Conservation (phyloP, 1,140 invertebrate species). For the Drosophila sp. region DNA sequence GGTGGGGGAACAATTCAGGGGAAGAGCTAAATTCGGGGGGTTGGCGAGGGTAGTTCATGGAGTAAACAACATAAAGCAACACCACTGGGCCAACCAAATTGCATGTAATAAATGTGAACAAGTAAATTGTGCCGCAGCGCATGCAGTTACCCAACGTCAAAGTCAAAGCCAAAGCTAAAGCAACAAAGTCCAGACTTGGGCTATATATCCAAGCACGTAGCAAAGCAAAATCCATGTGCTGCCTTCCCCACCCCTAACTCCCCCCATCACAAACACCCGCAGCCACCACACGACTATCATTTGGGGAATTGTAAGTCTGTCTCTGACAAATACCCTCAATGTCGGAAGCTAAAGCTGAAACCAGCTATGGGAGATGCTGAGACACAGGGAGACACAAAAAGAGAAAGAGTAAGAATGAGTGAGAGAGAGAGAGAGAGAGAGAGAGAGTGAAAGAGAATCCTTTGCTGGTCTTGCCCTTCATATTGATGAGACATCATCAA, state of each 20-base stretch:
- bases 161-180: constrained; percentile 42
- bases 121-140: constrained; percentile 59
- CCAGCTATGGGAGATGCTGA: constrained; percentile 28
- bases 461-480: constrained; percentile 29
- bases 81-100: constrained; percentile 59
- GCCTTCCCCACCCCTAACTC: background rate
- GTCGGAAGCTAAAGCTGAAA: constrained; percentile 43
- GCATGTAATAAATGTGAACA: constrained; percentile 73
- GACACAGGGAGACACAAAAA: background rate
- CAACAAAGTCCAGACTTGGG: constrained; percentile 20
- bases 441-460: constrained; percentile 23
- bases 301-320: constrained; percentile 62
- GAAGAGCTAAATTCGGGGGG: background rate
- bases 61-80: constrained; percentile 53
- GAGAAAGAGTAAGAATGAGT: background rate
- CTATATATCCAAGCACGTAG: constrained; percentile 48
- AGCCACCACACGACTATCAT: constrained; percentile 48
- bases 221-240: constrained; percentile 6
- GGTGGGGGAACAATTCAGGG: background rate
- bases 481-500: constrained; percentile 72
- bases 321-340: constrained; percentile 69
- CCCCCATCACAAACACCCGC: background rate
- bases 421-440: background rate
- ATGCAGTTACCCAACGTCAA: constrained; percentile 44
- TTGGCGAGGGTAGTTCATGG: constrained; percentile 28